Percentiles rank a stretch among this genome's conserved stretches.
These are phyloP conservation scores for Aspiorhynchus laticeps DNA, from an alignment of 2,113 vertebrate genomes.

Conservation along the genomic window DNA sequence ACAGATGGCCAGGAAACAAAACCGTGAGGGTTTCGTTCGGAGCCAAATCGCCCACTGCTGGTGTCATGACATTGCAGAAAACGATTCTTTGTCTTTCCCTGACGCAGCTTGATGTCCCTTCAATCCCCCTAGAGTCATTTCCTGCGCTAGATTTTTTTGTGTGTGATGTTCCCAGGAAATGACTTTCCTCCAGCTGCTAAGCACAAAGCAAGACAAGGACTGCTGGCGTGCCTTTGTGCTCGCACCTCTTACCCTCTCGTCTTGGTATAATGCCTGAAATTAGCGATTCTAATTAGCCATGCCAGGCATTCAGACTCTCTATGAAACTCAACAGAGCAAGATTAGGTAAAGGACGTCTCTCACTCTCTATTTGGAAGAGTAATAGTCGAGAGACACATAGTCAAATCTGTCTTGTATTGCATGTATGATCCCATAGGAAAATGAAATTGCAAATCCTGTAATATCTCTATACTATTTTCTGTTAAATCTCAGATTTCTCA, in stretches of 20 bases:
- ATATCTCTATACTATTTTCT: background rate
- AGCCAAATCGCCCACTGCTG: conserved; percentile 40
- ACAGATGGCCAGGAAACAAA: conserved; percentile 38
- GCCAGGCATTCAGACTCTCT: background rate
- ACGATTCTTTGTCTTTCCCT: conserved; percentile 25
- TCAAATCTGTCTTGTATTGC: background rate
- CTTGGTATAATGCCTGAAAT: conserved; percentile 33
- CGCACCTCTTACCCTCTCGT: conserved; percentile 11
- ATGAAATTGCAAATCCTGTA: background rate
- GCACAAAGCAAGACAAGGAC: conserved; percentile 39
- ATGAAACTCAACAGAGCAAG: background rate
- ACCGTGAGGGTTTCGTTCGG: conserved; percentile 13
- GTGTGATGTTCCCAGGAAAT: conserved; percentile 32
- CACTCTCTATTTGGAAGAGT: background rate
- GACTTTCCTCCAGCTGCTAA: conserved; percentile 38
- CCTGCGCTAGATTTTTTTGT: background rate
- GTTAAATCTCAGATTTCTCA: too few species aligned
- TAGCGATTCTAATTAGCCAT: conserved; percentile 35
- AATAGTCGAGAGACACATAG: background rate
- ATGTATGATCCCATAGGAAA: background rate
- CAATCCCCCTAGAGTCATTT: conserved; percentile 40
- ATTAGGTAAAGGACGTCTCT: conserved; percentile 23
- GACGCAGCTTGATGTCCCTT: conserved; percentile 7
- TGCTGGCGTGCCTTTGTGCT: conserved; percentile 15
- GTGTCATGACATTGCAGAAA: conserved; percentile 37